Base-by-base conservation (phyloP, 2,797 vertebrate species). In the Alosa sapidissima region DNA sequence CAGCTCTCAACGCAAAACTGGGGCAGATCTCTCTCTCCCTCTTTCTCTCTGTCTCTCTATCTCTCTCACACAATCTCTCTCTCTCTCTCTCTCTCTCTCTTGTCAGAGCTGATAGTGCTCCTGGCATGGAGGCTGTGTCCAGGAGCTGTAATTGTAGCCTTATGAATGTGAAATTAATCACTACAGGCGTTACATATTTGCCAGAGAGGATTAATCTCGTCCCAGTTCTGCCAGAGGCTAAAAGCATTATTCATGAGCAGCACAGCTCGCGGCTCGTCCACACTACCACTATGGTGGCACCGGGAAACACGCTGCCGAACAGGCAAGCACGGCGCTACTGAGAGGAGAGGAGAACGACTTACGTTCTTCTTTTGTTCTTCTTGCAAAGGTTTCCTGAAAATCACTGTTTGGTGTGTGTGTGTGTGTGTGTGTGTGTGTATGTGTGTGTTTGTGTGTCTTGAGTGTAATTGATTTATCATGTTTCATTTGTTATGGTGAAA, bases 101-200 rank as follows among this genome's bases (percentile, higher is more conserved):
- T 3, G 62, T 65, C 33, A 72, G 65, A 36, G 36, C 19, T 6
- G 51, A 62, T 85, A 82, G 82, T 82, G 19, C 51, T 47, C 19
- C 14, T 84, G 83, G 83, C 87, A 82, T 81, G n/a, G 78, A 60
- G 24, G 78, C 51, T 90, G 90, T 91, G 93, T 94, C 92, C 84
- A 60, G 82, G 84, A 85, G 47, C 52, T 83, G 88, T 93, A 94
- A 94, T 95, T 94, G 94, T 92, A 90, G 86, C 93, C 94, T 93
- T 93, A 92, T 92, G 91, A 92, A 94, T 94, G 93, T 92, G 91
- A 93, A 93, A 92, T 93, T 92, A 94, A 93, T 94, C 92, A 91
- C 90, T 90, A 92, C 91, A 91, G 90, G 91, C 91, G 85, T 91
- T 89, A 28, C 52, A 86, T 92, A 91, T 94, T 93, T 91, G 91